Conservation (phyloP, 2,113 vertebrate genomes). For the Poicephalus gulielmi region DNA sequence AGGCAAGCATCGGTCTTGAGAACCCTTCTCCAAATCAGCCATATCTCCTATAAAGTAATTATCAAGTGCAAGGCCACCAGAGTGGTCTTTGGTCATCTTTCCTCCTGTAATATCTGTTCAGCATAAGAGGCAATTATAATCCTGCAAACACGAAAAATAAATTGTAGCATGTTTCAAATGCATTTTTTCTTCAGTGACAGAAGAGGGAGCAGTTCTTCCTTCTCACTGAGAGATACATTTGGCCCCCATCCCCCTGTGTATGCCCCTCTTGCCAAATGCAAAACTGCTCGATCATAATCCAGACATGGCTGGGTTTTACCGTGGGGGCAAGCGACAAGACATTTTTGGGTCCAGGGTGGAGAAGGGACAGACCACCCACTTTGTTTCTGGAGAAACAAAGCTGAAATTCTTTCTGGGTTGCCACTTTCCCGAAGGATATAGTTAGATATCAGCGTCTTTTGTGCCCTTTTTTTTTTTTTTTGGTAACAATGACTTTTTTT, state of each 20-base stretch:
- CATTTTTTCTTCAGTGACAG: slow-evolving; percentile 56
- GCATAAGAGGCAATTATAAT: background rate
- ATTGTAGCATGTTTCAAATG: background rate
- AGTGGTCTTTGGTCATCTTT: background rate
- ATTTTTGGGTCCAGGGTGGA: slow-evolving; percentile 19
- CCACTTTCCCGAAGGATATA: slow-evolving; percentile 67
- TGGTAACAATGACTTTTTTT: slow-evolving; percentile 44
- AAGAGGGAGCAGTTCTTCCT: slow-evolving; percentile 80
- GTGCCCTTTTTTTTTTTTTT: slow-evolving; percentile 69
- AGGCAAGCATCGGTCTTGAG: background rate
- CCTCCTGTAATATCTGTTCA: background rate
- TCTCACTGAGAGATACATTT: background rate
- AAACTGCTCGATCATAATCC: slow-evolving; percentile 51
- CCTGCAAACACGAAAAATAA: background rate
- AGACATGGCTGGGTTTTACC: slow-evolving; percentile 26
- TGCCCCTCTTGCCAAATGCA: slow-evolving; percentile 16
- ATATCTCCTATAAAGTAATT: background rate
- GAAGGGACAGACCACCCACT: slow-evolving; percentile 78
- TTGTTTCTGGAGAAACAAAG: slow-evolving; percentile 59
- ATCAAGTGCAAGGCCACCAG: background rate
- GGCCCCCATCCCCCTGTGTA: slow-evolving; percentile 38
- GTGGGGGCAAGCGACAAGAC: background rate
- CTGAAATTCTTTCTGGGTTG: slow-evolving; percentile 71
- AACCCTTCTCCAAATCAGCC: background rate
- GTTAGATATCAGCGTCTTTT: slow-evolving; percentile 66